Percentiles rank a stretch among this genome's conserved stretches.
Evolutionary conservation across 2,113 vertebrate genomes (phyloP).

Genomic region (Beaufortia kweichowensis): DNA sequence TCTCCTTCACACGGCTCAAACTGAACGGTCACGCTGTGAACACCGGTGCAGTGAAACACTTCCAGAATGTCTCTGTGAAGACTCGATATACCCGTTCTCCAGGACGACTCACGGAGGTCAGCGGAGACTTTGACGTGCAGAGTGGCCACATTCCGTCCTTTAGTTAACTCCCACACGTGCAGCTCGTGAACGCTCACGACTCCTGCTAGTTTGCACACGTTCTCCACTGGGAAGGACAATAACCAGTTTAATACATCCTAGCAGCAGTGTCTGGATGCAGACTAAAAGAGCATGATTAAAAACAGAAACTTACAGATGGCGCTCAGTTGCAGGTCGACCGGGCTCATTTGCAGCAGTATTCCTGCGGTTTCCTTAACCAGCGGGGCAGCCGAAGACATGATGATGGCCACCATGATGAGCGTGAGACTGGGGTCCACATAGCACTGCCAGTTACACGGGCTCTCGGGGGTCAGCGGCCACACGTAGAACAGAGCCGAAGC

Average conservation of each 20-base stretch:
- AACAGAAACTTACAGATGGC: constrained; percentile 41
- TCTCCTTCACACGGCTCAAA: constrained; percentile 69
- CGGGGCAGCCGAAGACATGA: constrained; percentile 78
- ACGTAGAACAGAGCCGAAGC: constrained; percentile 56
- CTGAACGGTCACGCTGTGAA: constrained; percentile 84
- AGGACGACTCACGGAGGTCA: constrained; percentile 49
- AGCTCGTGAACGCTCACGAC: constrained; percentile 78
- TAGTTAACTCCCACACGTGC: constrained; percentile 80
- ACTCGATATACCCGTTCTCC: constrained; percentile 37
- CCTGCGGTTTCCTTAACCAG: constrained; percentile 81
- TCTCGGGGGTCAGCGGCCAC: constrained; percentile 61
- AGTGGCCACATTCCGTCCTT: constrained; percentile 78
- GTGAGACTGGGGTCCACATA: constrained; percentile 86
- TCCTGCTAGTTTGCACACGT: constrained; percentile 67
- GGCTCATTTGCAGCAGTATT: constrained; percentile 85
- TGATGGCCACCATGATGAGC: constrained; percentile 81
- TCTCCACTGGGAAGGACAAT: constrained; percentile 66
- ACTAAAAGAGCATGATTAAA: no score
- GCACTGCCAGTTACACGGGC: constrained; percentile 82
- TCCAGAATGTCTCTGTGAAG: constrained; percentile 71
- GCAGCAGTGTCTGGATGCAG: no score
- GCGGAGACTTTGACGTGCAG: constrained; percentile 76
- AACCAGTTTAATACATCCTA: no score
- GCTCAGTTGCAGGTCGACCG: constrained; percentile 59
- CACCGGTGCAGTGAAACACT: constrained; percentile 75